A percentile compares a stretch with the other conserved stretches of the same genome.
Conservation (phyloP, 2,113 vertebrate species). For the Dasyornis broadbenti region DNA sequence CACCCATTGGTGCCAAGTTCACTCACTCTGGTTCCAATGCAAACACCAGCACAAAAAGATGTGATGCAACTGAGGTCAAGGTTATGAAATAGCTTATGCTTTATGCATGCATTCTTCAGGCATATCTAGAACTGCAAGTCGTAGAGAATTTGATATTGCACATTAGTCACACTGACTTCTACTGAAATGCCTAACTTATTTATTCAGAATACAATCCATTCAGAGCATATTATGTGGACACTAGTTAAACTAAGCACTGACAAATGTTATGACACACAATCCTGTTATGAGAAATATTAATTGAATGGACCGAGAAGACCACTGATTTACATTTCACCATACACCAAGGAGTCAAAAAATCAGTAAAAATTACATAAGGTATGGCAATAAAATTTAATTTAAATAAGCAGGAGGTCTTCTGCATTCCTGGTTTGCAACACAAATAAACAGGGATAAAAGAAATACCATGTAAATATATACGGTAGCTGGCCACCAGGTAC, state of each 20-base stretch:
- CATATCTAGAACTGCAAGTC: constrained; percentile 10
- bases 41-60: background rate
- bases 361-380: background rate
- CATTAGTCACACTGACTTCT: constrained; percentile 51
- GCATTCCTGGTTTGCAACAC: background rate
- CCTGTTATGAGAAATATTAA: constrained; percentile 1
- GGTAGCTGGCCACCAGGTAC: background rate
- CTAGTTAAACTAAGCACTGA: constrained; percentile 12
- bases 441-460: background rate
- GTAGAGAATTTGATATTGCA: constrained; percentile 44
- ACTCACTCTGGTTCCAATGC: background rate
- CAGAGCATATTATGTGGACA: background rate
- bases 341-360: background rate
- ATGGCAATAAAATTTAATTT: background rate
- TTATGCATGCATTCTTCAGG: background rate
- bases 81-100: constrained; percentile 14
- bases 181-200: constrained; percentile 34
- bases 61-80: background rate
- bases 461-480: background rate
- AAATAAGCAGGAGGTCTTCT: background rate
- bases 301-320: background rate
- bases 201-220: constrained; percentile 27
- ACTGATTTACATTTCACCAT: background rate
- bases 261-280: constrained; percentile 12
- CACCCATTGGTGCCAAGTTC: background rate